phyloP scores from a whole-genome alignment of 2,113 vertebrate genomes.

The Columba livia region DNA sequence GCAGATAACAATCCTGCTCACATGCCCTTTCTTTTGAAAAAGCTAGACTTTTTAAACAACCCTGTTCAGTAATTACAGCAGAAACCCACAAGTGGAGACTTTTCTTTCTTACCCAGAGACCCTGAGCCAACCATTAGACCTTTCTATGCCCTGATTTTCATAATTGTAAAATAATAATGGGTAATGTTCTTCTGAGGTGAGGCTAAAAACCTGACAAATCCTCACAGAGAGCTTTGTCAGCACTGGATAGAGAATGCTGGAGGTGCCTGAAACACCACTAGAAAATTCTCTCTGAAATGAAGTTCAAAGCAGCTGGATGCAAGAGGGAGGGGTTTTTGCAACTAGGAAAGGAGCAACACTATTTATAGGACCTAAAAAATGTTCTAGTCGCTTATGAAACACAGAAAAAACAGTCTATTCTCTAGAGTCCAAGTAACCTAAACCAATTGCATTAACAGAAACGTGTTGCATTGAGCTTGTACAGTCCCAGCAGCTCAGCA shows the following conservation, averaged over 20 bases:
- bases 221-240: not conserved
- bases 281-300: not conserved
- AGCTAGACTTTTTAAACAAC: not conserved
- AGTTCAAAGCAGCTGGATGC: not conserved
- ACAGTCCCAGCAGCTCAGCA: not conserved
- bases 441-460: accelerated
- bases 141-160: not conserved
- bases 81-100: not conserved
- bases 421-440: not conserved
- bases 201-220: not conserved
- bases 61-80: not conserved
- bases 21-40: not conserved
- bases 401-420: not conserved
- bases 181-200: not conserved
- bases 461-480: accelerated
- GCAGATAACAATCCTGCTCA: constrained; percentile 2
- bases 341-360: not conserved
- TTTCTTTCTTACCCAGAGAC: not conserved
- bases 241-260: not conserved
- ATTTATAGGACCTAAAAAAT: not conserved
- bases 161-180: not conserved
- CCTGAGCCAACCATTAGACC: not conserved
- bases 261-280: not conserved
- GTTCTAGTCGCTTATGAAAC: not conserved
- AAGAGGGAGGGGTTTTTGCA: not conserved